Conservation (phyloP, 2,888 invertebrate species). For the Geophilus truncorum region DNA sequence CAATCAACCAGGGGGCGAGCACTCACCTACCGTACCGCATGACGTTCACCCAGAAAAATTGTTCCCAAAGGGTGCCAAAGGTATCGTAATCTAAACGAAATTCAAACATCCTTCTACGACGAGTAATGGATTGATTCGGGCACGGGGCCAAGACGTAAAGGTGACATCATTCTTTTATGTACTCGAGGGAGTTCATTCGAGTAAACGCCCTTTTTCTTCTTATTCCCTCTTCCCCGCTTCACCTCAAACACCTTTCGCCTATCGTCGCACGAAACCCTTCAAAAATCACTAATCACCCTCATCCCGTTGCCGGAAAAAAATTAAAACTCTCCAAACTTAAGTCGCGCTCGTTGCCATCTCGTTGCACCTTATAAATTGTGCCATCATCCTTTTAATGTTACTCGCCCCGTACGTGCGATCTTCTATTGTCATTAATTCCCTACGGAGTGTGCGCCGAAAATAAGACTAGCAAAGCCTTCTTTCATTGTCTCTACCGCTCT, state of each 20-base stretch:
- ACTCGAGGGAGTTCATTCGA: constrained; percentile 10
- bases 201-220: constrained; percentile 2
- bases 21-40: not conserved
- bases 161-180: constrained; percentile 1
- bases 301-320: not conserved
- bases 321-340: not conserved
- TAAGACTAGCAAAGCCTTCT: not conserved
- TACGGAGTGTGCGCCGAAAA: not conserved
- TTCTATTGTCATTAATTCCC: constrained; percentile 10
- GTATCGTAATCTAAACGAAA: constrained; percentile 2
- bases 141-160: not conserved
- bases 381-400: not conserved
- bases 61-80: not conserved
- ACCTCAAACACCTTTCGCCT: not conserved
- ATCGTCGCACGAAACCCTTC: too few species aligned
- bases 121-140: constrained; percentile 4
- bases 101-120: not conserved
- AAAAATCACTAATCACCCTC: not conserved
- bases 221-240: not conserved
- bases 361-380: not conserved
- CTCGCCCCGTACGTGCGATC: not conserved
- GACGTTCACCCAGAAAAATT: not conserved
- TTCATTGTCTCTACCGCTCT: not conserved
- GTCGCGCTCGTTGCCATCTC: not conserved
- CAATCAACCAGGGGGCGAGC: not conserved